Percentiles rank a stretch among this genome's conserved stretches.
Conservation (phyloP, 2,888 invertebrate genomes). For the Cantharis rufa region DNA sequence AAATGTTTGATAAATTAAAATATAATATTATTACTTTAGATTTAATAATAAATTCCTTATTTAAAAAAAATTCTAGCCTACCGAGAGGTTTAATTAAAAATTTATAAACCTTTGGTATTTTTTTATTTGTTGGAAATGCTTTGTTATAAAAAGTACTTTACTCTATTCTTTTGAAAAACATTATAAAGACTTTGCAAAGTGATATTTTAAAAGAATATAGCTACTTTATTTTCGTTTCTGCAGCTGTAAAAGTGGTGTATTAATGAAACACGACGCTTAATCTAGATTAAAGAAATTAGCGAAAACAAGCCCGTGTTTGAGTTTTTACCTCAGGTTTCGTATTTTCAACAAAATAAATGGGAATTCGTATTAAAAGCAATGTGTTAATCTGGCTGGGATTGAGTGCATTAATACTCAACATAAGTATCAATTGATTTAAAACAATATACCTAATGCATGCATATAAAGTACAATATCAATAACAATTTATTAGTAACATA, state of each 20-base stretch:
- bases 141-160: neutral
- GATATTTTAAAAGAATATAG: slow-evolving; percentile 2
- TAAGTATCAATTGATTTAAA: slow-evolving; percentile 18
- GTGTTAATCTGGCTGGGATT: neutral
- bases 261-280: slow-evolving; percentile 21
- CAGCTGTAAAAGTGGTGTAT: slow-evolving; percentile 16
- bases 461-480: neutral
- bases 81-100: neutral
- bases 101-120: neutral
- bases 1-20: too few species aligned
- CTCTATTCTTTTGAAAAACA: neutral
- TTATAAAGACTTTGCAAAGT: neutral
- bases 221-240: slow-evolving; percentile 18
- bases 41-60: neutral
- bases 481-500: too few species aligned
- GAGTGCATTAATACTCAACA: neutral
- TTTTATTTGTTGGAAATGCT: neutral
- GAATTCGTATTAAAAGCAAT: neutral
- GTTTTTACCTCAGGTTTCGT: neutral
- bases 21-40: neutral
- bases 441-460: neutral
- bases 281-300: slow-evolving; percentile 20
- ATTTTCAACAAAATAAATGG: slow-evolving; percentile 1
- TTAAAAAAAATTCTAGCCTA: neutral
- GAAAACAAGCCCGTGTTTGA: slow-evolving; percentile 8